Base-by-base conservation (phyloP, 2,888 invertebrate species). In the Acronicta psi region DNA sequence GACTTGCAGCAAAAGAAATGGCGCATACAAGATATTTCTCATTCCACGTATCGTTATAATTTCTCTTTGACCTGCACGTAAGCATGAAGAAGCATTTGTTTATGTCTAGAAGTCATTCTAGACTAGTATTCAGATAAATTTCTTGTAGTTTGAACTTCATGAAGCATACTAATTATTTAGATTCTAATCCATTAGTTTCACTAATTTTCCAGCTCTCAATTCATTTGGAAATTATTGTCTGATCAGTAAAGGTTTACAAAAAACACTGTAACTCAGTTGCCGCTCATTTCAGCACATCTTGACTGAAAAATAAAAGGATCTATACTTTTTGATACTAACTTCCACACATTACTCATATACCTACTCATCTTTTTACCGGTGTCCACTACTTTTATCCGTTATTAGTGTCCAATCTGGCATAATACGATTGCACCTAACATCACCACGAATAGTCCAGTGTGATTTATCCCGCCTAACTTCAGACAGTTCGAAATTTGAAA, bases 1-100 rank as follows among this genome's bases (percentile, higher is more conserved):
- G 75, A 74, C 75, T 74, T 66, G 73, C 75, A 59, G 37, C 54
- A 55, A 44, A 51, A 40, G 45, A 49, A 43, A 29, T 34, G 29
- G 11, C 0, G 36, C 11, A 42, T 41, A 18, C 43, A 37, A 42
- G 31, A 69, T 62, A 66, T 73, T 69, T 74, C 53, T 61, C 58
- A 56, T 72, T 51, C 59, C 58, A 56, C 57, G 57, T 71, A 51
- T 44, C 40, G 40, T 18, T 47, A 10, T 34, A 49, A 64, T 68
- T 68, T 71, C 56, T 58, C 54, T 57, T 42, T 60, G 46, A 68
- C 59, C 64, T 60, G 38, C 8, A 10, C 29, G 42, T 46, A 41
- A 31, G 14, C 17, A 41, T 55, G 37, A 45, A 5, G n/a, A n/a
- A n/a, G n/a, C n/a, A n/a, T n/a, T n/a, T n/a, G n/a, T n/a, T n/a